Percentiles rank a stretch among this genome's conserved stretches.
These are phyloP conservation scores for Chirona hameri DNA, from an alignment of 2,888 invertebrate genomes.

Conservation along the genomic window DNA sequence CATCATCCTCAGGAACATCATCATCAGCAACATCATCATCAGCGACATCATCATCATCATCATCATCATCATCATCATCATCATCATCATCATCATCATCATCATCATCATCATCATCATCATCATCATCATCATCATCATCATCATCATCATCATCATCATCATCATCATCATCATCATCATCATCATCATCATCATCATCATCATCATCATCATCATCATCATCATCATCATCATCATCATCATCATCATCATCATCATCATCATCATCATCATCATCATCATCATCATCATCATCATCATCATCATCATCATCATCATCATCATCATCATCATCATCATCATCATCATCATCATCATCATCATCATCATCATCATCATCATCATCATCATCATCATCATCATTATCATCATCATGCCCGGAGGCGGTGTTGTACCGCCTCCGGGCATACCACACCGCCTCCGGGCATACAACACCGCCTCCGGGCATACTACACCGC, in stretches of 20 bases:
- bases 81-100: conserved; percentile 22
- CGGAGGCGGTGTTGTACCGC: too few relatives aligned
- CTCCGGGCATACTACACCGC: too few relatives aligned
- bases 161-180: conserved; percentile 22
- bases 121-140: conserved; percentile 22
- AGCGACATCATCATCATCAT: too few relatives aligned
- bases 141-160: conserved; percentile 22
- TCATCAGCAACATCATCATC: too few relatives aligned
- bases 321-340: conserved; percentile 22
- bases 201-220: conserved; percentile 22
- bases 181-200: conserved; percentile 22
- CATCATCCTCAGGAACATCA: too few relatives aligned
- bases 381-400: conserved; percentile 10
- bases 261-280: conserved; percentile 22
- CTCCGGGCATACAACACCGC: too few relatives aligned
- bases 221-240: conserved; percentile 22
- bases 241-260: conserved; percentile 22
- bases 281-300: conserved; percentile 22
- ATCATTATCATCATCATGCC: conserved; percentile 10
- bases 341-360: conserved; percentile 22
- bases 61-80: conserved; percentile 22
- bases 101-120: conserved; percentile 22
- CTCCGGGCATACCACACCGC: too few relatives aligned
- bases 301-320: conserved; percentile 22
- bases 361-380: conserved; percentile 7